Percentiles rank a stretch among this genome's conserved stretches.
phyloP scores from a whole-genome alignment of 92 coral and sea anemone species.

The Porites divaricata region DNA sequence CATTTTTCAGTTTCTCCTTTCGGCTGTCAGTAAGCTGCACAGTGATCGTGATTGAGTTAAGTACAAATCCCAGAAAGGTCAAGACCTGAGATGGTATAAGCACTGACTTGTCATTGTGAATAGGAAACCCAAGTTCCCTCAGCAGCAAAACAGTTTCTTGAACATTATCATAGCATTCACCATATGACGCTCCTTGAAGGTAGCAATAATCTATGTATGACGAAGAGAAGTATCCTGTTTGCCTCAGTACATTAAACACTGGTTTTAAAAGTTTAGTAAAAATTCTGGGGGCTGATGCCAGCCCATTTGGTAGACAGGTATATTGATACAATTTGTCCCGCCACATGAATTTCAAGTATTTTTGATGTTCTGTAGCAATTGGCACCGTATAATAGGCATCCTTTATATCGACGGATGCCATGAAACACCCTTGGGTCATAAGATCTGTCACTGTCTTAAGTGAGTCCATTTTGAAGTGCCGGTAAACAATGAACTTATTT shows the following conservation, averaged over 20 bases:
- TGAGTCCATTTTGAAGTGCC: constrained; percentile 64
- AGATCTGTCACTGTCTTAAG: constrained; percentile 41
- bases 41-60: constrained; percentile 61
- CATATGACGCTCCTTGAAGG: constrained; percentile 60
- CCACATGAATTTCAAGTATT: constrained; percentile 50
- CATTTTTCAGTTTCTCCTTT: constrained; percentile 42
- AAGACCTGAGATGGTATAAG: constrained; percentile 57
- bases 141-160: constrained; percentile 48
- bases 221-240: constrained; percentile 52
- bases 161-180: constrained; percentile 59
- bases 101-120: constrained; percentile 63
- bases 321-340: constrained; percentile 59
- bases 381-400: constrained; percentile 59
- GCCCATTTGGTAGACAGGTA: constrained; percentile 73
- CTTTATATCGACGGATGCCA: constrained; percentile 60
- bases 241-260: constrained; percentile 49
- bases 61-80: constrained; percentile 44
- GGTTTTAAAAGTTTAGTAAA: constrained; percentile 72
- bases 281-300: constrained; percentile 61
- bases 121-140: constrained; percentile 50
- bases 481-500: constrained; percentile 53
- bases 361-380: constrained; percentile 54
- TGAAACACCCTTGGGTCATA: constrained; percentile 57
- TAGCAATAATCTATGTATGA: constrained; percentile 72
- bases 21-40: constrained; percentile 51